Conservation (phyloP, 2,797 vertebrate species). For the Esox masquinongy region DNA sequence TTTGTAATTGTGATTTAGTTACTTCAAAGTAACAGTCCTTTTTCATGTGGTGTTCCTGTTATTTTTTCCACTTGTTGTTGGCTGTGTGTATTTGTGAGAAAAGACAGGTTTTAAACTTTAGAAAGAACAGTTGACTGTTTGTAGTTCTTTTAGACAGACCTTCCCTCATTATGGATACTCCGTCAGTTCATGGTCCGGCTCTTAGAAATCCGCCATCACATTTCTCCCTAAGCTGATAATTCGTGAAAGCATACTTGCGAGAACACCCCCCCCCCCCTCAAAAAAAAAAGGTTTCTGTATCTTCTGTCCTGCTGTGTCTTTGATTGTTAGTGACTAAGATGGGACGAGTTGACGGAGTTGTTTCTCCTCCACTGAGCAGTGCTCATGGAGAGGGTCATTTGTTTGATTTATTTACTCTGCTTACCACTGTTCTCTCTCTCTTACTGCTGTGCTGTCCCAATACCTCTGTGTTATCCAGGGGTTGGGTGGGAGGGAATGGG, state of each 20-base stretch:
- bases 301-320: not conserved
- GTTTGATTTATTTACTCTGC: slow-evolving; percentile 44
- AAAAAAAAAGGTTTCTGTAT: not conserved
- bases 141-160: too few species aligned
- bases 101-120: too few species aligned
- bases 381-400: slow-evolving; percentile 23
- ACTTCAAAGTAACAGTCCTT: too few species aligned
- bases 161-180: too few species aligned
- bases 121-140: too few species aligned
- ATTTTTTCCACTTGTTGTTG: too few species aligned
- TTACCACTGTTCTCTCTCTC: slow-evolving; percentile 21
- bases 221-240: not conserved
- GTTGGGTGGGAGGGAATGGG: slow-evolving; percentile 1
- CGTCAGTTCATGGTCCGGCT: too few species aligned
- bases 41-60: too few species aligned
- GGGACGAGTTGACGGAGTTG: not conserved
- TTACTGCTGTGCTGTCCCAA: slow-evolving; percentile 7
- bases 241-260: not conserved
- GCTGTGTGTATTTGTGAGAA: too few species aligned
- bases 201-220: slow-evolving; percentile 7
- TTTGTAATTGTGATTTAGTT: too few species aligned
- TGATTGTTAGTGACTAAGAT: not conserved
- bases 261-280: not conserved
- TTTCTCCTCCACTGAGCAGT: slow-evolving; percentile 29
- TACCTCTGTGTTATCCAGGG: slow-evolving; percentile 34